Percentiles rank a stretch among this genome's conserved stretches.
These are phyloP conservation scores for Psittacara wagleri DNA, from an alignment of 2,113 vertebrate species.

Conservation along the genomic window DNA sequence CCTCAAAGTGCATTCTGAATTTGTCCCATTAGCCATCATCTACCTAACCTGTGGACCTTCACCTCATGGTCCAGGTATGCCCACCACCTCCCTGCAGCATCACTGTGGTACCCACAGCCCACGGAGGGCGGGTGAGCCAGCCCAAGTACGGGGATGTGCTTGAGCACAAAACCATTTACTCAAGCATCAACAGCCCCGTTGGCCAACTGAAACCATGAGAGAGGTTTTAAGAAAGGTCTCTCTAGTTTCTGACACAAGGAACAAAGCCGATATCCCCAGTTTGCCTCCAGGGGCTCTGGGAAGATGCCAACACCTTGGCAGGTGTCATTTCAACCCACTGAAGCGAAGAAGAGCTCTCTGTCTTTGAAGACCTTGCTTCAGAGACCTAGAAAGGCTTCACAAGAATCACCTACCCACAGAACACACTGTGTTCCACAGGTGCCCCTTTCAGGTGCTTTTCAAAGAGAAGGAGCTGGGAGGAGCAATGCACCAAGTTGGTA, in stretches of 20 bases:
- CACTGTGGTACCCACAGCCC: background rate
- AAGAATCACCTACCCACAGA: background rate
- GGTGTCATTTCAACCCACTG: background rate
- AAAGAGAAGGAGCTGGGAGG: background rate
- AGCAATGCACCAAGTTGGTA: background rate
- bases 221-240: background rate
- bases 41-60: background rate
- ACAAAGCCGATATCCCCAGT: background rate
- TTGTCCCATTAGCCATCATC: background rate
- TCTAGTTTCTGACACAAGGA: background rate
- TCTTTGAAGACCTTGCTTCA: background rate
- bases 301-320: background rate
- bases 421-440: background rate
- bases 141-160: background rate
- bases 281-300: background rate
- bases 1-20: background rate
- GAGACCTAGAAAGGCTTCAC: background rate
- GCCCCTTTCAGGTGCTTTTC: background rate
- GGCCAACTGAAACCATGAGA: background rate
- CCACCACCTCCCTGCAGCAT: background rate
- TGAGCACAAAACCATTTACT: background rate
- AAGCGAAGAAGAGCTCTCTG: background rate
- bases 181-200: background rate
- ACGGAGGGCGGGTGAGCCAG: rapidly evolving
- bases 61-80: rapidly evolving